Evolutionary conservation across 1,140 invertebrate species (phyloP).

Genomic region (Calephelis nemesis): DNA sequence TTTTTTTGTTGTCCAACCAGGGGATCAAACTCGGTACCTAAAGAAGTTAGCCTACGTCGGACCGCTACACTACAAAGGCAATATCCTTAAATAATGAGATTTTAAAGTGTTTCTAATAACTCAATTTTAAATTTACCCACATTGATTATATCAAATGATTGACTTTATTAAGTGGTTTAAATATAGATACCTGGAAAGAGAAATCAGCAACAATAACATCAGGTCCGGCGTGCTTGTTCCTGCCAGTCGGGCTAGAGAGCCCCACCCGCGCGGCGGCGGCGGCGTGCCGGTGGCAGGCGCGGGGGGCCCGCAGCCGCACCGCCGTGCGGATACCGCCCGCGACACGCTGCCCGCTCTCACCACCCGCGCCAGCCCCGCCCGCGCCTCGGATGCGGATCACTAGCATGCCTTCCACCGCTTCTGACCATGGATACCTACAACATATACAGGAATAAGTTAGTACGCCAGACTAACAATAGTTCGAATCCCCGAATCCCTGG

Average conservation of each 20-base stretch:
- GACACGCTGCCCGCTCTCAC: background rate
- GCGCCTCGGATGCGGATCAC: conserved; percentile 60
- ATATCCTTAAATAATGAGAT: too few relatives aligned
- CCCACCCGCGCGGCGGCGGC: conserved; percentile 55
- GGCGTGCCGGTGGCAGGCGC: conserved; percentile 63
- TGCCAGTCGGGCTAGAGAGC: conserved; percentile 24
- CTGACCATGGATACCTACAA: conserved; percentile 85
- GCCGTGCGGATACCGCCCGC: conserved; percentile 45
- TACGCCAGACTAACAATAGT: too few relatives aligned
- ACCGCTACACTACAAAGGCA: too few relatives aligned
- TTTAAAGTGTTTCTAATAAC: too few relatives aligned
- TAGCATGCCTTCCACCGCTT: conserved; percentile 83
- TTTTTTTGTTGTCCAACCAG: too few relatives aligned
- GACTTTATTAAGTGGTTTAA: too few relatives aligned
- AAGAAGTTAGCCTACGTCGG: too few relatives aligned
- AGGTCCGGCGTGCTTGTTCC: conserved; percentile 36
- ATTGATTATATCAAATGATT: too few relatives aligned
- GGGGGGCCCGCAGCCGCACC: conserved; percentile 46
- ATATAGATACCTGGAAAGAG: conserved; percentile 57
- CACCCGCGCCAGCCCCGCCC: conserved; percentile 28
- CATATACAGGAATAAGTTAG: background rate
- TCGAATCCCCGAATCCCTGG: background rate
- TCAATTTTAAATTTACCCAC: too few relatives aligned
- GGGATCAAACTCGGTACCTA: too few relatives aligned
- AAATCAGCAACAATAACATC: conserved; percentile 67